Base-by-base conservation (phyloP, 2,797 vertebrate genomes). In the Erpetoichthys calabaricus region DNA sequence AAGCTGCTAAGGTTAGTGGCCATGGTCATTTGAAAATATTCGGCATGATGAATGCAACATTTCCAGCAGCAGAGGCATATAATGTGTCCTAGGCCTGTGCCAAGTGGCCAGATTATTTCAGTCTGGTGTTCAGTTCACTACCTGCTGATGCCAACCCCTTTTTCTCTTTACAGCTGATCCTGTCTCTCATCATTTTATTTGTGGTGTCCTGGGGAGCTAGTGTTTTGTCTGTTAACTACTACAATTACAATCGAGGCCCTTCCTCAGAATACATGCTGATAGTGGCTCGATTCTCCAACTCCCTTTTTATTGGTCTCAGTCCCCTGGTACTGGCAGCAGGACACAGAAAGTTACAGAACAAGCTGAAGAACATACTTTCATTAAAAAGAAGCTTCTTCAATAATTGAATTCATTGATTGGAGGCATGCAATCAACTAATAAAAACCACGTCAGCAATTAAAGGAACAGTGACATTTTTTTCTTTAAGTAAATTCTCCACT, bases 141-240 rank as follows among this genome's bases (percentile, higher is more conserved):
- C 25, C 25, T 25, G 25, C 6, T 57, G 3, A 51, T 60, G 9
- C 65, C 8, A 10, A 59, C 3, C 56, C 4, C 52, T n/a, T 7
- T 53, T 42, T 2, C 45, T 57, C 56, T 57, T 59, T n/a, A 5
- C 60, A 88, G 85, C 83, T 89, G 65, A 89, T 90, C 59, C 71
- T 86, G 1, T 71, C 72, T 3, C 75, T 89, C 51, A 81, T 87
- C 3, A 60, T 82, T 62, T 73, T 89, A 53, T 89, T 89, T 62
- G 80, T 85, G 44, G 53, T 57, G 1, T 87, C 79, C 4, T 88
- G 86, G 85, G 83, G 85, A 60, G 81, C 81, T 60, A 88, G 82
- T 61, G 58, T 88, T 8, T 69, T 88, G 61, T 85, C 86, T 3
- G 73, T 85, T 56, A 86, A 85, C 72, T 86, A 82, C 53, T 86